Evolutionary conservation across 2,888 invertebrate genomes (phyloP), one percentile per base, ranked within the genome.

Genomic region (Stenodera caucasica): DNA sequence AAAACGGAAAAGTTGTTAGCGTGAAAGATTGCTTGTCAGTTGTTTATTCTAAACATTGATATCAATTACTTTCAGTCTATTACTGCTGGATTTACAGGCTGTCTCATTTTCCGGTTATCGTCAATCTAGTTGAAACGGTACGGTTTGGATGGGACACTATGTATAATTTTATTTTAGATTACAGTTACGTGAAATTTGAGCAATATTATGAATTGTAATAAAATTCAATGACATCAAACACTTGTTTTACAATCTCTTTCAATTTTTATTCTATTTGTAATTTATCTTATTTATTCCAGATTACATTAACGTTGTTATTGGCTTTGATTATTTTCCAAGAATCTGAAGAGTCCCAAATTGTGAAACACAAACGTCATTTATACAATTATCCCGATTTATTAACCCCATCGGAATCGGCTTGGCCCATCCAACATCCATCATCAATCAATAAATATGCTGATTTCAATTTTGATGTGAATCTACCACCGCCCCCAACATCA

Each of bases 321-420:
- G 71, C 72, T 68, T 60, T 73, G 55, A 57, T 69, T 57, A 67
- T 65, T 49, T 29, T 61, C 18, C 61, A 67, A 59, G 69, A 53
- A 40, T 58, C 68, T 61, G 71, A 71, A 64, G 73, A 71, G 66
- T 63, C 65, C 9, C 58, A 69, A 64, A 69, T 37, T 45, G 69
- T 65, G 9, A 65, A 56, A 35, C 62, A 66, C 55, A 66, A 64
- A 52, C 67, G 67, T 58, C 65, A n/a, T 8, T 54, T 23, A 5
- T 40, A 54, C 21, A 40, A 37, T 14, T 14, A 37, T 21, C 6
- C 3, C 12, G 21, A 54, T 26, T 35, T n/a, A n/a, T n/a, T n/a
- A n/a, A n/a, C 7, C 14, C 12, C 23, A 12, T 51, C 23, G 7
- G 26, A 21, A 26, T 52, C 12, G 32, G 18, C 26, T 6, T 7